Base-by-base conservation (phyloP, 2,888 invertebrate species). In the Lamproptera curius region DNA sequence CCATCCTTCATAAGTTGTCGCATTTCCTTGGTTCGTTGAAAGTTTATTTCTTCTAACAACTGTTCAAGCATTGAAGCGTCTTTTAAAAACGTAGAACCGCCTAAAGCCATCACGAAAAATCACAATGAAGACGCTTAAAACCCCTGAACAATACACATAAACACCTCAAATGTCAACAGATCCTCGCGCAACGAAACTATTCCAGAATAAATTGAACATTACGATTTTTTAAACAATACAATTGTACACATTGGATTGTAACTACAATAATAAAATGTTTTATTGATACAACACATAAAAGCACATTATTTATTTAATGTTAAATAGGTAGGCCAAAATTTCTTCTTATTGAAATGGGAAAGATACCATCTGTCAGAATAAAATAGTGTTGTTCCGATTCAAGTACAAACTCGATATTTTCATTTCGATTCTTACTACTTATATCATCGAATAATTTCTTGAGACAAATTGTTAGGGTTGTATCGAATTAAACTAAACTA, bases 11-110 rank as follows among this genome's bases (percentile, higher is more conserved):
- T 89, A 61, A 95, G 84, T 77, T 96, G 96, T 39, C 96, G 89
- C 92, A 96, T 94, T 82, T 96, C 96, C 79, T 97, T 96, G 43
- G 95, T 95, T 57, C 96, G 90, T 76, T 97, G 96, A 67, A 96
- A 97, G 80, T 95, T 96, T 58, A 97, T 97, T 79, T 97, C 97
- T 71, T 96, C 96, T 51, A 97, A 85, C 47, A 97, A 88, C 68
- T 95, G 96, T 70, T 96, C 96, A 61, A 97, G 81, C 76, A 94
- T 92, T 20, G 94, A 94, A 14, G 93, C 91, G 50, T 71, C 76
- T 57, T 76, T 78, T 54, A 84, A 59, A 48, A 71, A 76, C 10
- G 79, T 67, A 2, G 83, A 75, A 35, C 80, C 79, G 50, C 86
- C 82, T 52, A 88, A 65, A 58, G 86, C 76, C 86, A 86, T 86